A percentile compares a stretch with the other conserved stretches of the same genome.
Evolutionary conservation across 2,888 invertebrate species (phyloP).

Genomic region (Heliconius erato): DNA sequence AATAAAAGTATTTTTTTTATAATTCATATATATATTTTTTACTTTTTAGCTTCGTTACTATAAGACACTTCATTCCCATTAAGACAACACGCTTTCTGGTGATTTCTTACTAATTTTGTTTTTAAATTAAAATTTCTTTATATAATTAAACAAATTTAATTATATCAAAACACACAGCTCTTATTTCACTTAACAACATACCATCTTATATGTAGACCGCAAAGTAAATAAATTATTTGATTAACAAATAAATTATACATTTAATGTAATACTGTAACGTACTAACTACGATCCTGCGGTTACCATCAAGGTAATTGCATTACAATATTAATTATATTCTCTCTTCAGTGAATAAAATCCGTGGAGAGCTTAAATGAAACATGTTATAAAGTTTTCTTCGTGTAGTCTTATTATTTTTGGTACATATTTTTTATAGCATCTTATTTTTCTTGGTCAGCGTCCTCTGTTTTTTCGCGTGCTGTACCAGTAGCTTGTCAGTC

Average conservation of each 20-base stretch:
- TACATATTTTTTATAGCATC: too few species aligned
- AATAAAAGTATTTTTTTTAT: too few species aligned
- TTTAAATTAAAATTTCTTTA: too few species aligned
- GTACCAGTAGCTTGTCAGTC: too few species aligned
- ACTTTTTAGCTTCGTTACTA: too few species aligned
- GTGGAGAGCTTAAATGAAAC: constrained; percentile 70
- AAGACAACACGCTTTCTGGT: too few species aligned
- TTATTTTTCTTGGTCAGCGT: too few species aligned
- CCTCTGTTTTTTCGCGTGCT: too few species aligned
- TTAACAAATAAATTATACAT: constrained; percentile 29
- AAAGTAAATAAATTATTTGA: constrained; percentile 22
- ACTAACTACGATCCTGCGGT: constrained; percentile 39
- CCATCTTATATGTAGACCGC: constrained; percentile 18
- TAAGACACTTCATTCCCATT: too few species aligned
- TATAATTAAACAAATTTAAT: background rate
- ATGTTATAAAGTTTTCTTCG: constrained; percentile 66
- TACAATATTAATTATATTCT: constrained; percentile 76
- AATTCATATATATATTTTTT: too few species aligned
- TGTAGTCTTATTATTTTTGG: constrained; percentile 37
- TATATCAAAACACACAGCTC: background rate
- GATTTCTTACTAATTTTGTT: too few species aligned
- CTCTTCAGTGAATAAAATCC: constrained; percentile 65
- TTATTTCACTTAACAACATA: background rate
- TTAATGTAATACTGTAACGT: constrained; percentile 30
- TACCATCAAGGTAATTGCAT: constrained; percentile 65